These are phyloP conservation scores for Melanostigma gelatinosum DNA, from an alignment of 2,113 vertebrate species.

Conservation along the genomic window DNA sequence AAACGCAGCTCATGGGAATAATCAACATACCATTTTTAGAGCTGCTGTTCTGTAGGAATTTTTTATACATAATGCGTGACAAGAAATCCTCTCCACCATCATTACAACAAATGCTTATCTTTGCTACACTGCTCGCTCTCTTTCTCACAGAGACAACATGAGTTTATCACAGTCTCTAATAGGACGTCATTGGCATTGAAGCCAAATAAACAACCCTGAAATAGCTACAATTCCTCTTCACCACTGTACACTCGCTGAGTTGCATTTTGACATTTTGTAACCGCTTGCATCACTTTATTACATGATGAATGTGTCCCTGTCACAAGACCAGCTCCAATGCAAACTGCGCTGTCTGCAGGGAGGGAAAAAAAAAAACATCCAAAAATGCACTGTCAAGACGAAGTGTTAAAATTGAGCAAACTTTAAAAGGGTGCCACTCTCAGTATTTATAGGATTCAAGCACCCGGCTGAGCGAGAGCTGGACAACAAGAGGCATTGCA, in stretches of 20 bases:
- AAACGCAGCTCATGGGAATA: neutral
- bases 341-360: constrained; percentile 62
- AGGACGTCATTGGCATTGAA: constrained; percentile 53
- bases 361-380: constrained; percentile 1
- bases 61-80: neutral
- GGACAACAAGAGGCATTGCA: constrained; percentile 44
- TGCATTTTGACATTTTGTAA: constrained; percentile 66
- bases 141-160: neutral
- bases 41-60: neutral
- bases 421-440: constrained; percentile 65
- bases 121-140: neutral
- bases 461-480: constrained; percentile 44
- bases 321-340: constrained; percentile 68
- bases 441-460: constrained; percentile 70
- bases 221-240: constrained; percentile 53
- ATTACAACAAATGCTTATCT: neutral
- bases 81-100: neutral
- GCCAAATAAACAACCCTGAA: constrained; percentile 47
- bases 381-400: constrained; percentile 62
- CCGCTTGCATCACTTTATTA: constrained; percentile 75
- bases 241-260: constrained; percentile 50
- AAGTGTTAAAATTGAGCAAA: constrained; percentile 66
- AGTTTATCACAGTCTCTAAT: constrained; percentile 36
- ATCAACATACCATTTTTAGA: neutral
- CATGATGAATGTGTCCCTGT: constrained; percentile 81